A percentile compares a stretch with the other conserved stretches of the same genome.
These are phyloP conservation scores for Chydorus sphaericus DNA, from an alignment of 2,888 invertebrate genomes.

Conservation along the genomic window DNA sequence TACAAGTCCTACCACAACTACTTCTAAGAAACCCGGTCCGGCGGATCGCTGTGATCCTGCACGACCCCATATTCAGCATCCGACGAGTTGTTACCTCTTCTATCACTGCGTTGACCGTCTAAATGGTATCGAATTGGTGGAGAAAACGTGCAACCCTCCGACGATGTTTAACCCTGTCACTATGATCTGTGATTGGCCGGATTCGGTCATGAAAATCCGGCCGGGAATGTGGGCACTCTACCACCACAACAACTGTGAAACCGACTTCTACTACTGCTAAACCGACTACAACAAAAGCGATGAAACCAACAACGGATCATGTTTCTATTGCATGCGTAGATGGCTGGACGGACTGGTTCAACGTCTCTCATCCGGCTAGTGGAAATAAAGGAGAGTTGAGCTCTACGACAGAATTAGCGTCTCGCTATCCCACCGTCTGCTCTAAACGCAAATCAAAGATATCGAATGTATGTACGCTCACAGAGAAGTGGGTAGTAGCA, in stretches of 20 bases:
- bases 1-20: not conserved
- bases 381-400: constrained; percentile 24
- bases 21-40: too few relatives aligned
- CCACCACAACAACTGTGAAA: not conserved
- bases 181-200: constrained; percentile 50
- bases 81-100: constrained; percentile 50
- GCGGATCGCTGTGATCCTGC: constrained; percentile 31
- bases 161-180: constrained; percentile 49
- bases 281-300: not conserved
- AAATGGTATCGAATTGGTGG: constrained; percentile 34
- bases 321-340: constrained; percentile 20
- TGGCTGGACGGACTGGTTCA: constrained; percentile 29
- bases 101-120: constrained; percentile 42
- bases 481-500: not conserved
- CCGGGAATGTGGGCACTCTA: constrained; percentile 38
- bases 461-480: constrained; percentile 23
- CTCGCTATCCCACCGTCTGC: constrained; percentile 21
- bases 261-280: not conserved
- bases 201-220: constrained; percentile 38
- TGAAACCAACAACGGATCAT: not conserved
- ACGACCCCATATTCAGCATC: constrained; percentile 43
- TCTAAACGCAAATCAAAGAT: constrained; percentile 20
- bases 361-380: constrained; percentile 20
- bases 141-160: constrained; percentile 46
- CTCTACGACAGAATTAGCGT: constrained; percentile 20